phyloP scores from a whole-genome alignment of 2,797 vertebrate species.

The Acrossocheilus wenchowensis region DNA sequence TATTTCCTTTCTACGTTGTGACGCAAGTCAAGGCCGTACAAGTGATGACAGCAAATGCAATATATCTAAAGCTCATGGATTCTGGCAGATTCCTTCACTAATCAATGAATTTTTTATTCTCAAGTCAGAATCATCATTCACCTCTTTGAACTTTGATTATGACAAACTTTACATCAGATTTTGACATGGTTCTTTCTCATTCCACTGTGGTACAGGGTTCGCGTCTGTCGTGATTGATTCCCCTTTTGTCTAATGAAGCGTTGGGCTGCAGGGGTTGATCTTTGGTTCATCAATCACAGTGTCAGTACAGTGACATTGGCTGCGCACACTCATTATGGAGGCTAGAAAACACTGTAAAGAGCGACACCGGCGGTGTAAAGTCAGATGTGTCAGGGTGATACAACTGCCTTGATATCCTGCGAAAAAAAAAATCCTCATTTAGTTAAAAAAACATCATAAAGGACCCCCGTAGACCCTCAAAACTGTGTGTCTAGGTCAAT shows the following conservation, averaged over 20 bases:
- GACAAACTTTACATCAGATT: slow-evolving; percentile 52
- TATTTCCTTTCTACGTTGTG: background rate
- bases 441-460: background rate
- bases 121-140: slow-evolving; percentile 35
- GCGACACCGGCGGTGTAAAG: background rate
- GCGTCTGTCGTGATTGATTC: slow-evolving; percentile 46
- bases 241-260: slow-evolving; percentile 52
- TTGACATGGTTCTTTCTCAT: slow-evolving; percentile 54
- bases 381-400: background rate
- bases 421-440: background rate
- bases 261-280: slow-evolving; percentile 36
- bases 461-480: background rate
- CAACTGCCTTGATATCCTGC: background rate
- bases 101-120: slow-evolving; percentile 33
- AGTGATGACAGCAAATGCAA: slow-evolving; percentile 28
- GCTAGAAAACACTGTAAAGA: slow-evolving; percentile 4
- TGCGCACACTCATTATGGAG: slow-evolving; percentile 7
- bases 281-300: slow-evolving; percentile 50
- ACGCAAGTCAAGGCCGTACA: background rate
- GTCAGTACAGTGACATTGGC: slow-evolving; percentile 46
- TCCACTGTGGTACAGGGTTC: slow-evolving; percentile 30
- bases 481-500: background rate
- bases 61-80: slow-evolving; percentile 37
- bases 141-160: slow-evolving; percentile 55
- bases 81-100: slow-evolving; percentile 31